A percentile compares a stretch with the other conserved stretches of the same genome.
These are phyloP conservation scores for Xiphophorus hellerii DNA, from an alignment of 2,113 vertebrate species.

Conservation along the genomic window DNA sequence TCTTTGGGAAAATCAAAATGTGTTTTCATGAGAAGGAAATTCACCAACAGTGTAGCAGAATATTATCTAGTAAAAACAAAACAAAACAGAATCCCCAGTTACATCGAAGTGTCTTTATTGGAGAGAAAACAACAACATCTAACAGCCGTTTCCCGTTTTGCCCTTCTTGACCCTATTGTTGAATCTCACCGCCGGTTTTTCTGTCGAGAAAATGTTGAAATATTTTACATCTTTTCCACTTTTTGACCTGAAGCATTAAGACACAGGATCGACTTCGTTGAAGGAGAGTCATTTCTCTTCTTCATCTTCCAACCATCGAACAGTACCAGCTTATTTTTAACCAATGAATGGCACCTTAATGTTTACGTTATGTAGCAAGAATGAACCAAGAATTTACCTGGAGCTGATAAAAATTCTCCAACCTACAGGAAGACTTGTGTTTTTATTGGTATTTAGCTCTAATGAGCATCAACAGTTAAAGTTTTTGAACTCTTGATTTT, in stretches of 20 bases:
- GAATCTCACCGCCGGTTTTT: neutral
- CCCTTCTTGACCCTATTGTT: neutral
- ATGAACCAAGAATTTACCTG: no score
- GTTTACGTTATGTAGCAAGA: no score
- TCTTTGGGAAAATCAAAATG: neutral
- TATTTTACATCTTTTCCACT: neutral
- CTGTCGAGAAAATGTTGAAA: neutral
- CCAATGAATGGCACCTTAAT: no score
- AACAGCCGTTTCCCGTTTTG: neutral
- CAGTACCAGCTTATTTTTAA: neutral
- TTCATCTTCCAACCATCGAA: neutral
- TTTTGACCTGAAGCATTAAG: neutral
- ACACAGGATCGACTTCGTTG: neutral
- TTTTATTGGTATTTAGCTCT: neutral
- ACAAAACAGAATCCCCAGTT: neutral
- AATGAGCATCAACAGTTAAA: neutral
- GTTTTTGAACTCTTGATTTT: neutral
- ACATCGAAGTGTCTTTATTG: slow-evolving; percentile 8
- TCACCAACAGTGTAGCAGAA: neutral
- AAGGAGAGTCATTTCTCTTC: neutral
- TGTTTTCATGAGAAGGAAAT: no score
- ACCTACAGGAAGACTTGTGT: no score
- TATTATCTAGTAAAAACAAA: neutral
- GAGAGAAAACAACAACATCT: neutral
- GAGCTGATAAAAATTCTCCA: no score